Conservation (phyloP, 2,888 invertebrate species). For the Epinotia brunnichana region DNA sequence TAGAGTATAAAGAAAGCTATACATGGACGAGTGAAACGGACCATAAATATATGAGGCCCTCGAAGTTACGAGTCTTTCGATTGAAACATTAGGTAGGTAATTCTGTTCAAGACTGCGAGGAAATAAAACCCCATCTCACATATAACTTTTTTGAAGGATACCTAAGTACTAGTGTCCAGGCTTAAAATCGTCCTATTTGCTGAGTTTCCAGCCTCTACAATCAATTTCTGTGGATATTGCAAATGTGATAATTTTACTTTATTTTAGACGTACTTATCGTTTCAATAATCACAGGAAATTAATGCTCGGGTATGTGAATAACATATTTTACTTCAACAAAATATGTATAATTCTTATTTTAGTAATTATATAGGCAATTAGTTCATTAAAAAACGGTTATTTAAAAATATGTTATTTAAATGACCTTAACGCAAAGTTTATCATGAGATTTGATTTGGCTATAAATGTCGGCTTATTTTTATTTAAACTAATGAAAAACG, state of each 20-base stretch:
- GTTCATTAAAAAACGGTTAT: not conserved
- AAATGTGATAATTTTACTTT: slow-evolving; percentile 24
- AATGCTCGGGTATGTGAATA: not conserved
- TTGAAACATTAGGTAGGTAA: not conserved
- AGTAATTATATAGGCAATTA: not conserved
- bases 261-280: slow-evolving; percentile 9
- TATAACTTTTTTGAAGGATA: no score
- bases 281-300: slow-evolving; percentile 17
- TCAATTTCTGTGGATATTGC: not conserved
- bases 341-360: not conserved
- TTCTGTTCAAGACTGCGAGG: not conserved
- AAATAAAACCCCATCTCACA: no score
- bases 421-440: not conserved
- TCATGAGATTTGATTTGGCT: not conserved
- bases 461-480: not conserved
- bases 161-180: not conserved
- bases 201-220: not conserved
- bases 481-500: not conserved
- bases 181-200: not conserved
- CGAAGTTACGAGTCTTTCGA: not conserved
- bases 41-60: not conserved
- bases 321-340: not conserved
- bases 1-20: not conserved
- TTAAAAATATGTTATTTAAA: not conserved
- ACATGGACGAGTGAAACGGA: not conserved